Percentiles rank a stretch among this genome's conserved stretches.
These are phyloP conservation scores for Dipodomys stephensi DNA, from an alignment of 2,113 vertebrate species.

Conservation along the genomic window DNA sequence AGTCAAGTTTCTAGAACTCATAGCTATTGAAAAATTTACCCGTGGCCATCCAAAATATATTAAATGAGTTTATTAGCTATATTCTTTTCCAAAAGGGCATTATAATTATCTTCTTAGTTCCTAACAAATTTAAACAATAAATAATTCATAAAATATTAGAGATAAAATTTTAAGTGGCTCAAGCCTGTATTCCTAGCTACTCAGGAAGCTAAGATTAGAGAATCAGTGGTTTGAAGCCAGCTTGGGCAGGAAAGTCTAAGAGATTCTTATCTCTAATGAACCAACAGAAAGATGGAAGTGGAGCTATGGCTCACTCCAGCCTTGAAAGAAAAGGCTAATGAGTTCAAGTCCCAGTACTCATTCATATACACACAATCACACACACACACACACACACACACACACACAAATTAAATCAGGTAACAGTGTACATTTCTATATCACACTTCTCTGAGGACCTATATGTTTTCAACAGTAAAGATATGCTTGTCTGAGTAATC, in stretches of 20 bases:
- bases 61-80: not conserved
- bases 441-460: not conserved
- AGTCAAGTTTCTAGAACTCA: not conserved
- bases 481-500: not conserved
- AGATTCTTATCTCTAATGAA: too few species aligned
- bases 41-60: not conserved
- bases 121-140: slow-evolving; percentile 7
- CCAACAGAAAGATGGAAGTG: too few species aligned
- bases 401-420: too few species aligned
- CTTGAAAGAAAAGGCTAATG: too few species aligned
- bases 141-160: slow-evolving; percentile 37
- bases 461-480: not conserved
- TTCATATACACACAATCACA: too few species aligned
- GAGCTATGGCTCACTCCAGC: too few species aligned
- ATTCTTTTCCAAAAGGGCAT: not conserved
- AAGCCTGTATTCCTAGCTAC: too few species aligned
- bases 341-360: too few species aligned
- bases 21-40: not conserved
- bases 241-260: too few species aligned
- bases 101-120: not conserved
- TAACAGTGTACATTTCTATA: not conserved
- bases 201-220: too few species aligned
- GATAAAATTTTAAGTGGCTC: not conserved
- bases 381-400: too few species aligned
- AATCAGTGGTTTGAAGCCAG: too few species aligned